These are phyloP conservation scores for Cosmia trapezina DNA, from an alignment of 2,888 invertebrate species.

Conservation along the genomic window DNA sequence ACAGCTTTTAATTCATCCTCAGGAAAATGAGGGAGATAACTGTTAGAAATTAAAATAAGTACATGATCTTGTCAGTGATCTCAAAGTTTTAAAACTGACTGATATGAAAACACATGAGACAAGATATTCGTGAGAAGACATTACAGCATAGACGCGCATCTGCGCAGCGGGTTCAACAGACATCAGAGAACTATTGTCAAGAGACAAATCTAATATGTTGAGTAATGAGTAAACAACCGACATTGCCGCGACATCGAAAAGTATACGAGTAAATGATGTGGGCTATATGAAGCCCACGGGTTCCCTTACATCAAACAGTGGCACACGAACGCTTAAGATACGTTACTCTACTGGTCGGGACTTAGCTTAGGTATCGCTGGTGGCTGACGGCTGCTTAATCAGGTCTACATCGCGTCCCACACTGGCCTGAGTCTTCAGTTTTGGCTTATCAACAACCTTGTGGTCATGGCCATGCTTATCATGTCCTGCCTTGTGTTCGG, in stretches of 20 bases:
- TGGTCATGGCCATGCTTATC: conserved; percentile 55
- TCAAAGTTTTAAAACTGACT: conserved; percentile 40
- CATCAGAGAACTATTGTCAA: conserved; percentile 37
- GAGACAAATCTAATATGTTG: conserved; percentile 51
- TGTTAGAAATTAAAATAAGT: conserved; percentile 13
- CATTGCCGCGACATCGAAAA: conserved; percentile 49
- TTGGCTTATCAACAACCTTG: conserved; percentile 69
- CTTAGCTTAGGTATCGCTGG: conserved; percentile 87
- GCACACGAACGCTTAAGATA: conserved; percentile 68
- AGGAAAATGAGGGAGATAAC: background rate
- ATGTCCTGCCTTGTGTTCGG: conserved; percentile 44
- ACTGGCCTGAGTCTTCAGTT: conserved; percentile 83
- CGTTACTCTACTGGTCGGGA: conserved; percentile 62
- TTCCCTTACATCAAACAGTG: conserved; percentile 55
- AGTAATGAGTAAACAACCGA: conserved; percentile 47
- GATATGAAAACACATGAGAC: conserved; percentile 17
- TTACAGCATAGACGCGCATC: background rate
- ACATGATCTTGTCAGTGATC: background rate
- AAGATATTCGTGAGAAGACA: conserved; percentile 13
- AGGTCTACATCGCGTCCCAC: conserved; percentile 91
- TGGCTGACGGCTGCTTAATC: conserved; percentile 87
- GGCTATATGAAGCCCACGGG: conserved; percentile 45
- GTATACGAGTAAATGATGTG: conserved; percentile 56
- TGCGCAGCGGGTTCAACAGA: conserved; percentile 20
- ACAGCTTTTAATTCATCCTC: conserved; percentile 14